Base-by-base conservation (phyloP, 2,797 vertebrate species). In the Darevskia mixta region DNA sequence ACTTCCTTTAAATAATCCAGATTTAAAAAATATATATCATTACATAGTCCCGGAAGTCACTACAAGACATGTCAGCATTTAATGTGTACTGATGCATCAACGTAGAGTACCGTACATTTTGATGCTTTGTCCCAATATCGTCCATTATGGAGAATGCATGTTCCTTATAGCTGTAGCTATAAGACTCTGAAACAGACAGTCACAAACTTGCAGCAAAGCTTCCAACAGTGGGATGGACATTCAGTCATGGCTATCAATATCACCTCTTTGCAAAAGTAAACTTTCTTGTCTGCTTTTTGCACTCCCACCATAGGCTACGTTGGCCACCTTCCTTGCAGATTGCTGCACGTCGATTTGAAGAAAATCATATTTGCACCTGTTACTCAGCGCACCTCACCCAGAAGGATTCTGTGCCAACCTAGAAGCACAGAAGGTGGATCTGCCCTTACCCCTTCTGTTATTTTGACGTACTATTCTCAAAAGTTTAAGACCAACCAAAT, bases 401-500 rank as follows among this genome's bases (percentile, higher is more conserved):
- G 58, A 27, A 61, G 79, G 49, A 80, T 32, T 35, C 58, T 80
- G 78, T 45, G 58, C n/a, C n/a, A 61, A 61, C 18, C 55, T 61
- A 58, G 20, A 20, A 32, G 3, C 23, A 25, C 5, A 27, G 41
- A 64, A 66, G 13, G 32, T 80, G 2, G 20, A 66, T 66, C 25
- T 17, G 55, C 58, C 23, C 35, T 41, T 81, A 41, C 11, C 7
- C 35, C 61, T 41, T 49, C 61, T 66, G 58, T 38, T 66, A 35
- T 64, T 66, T 61, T 38, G 32, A 64, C 58, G 41, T 32, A 11
- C n/a, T 18, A 32, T 58, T 79, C 20, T 61, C 88, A 89, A 82
- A 41, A 32, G 49, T 32, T n/a, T 15, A 79, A 90, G 38, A 76
- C 15, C 43, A 25, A 87, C 90, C 83, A 18, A 66, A 91, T 23